These are phyloP conservation scores for Parus major DNA, from an alignment of 2,113 vertebrate species.

Conservation along the genomic window DNA sequence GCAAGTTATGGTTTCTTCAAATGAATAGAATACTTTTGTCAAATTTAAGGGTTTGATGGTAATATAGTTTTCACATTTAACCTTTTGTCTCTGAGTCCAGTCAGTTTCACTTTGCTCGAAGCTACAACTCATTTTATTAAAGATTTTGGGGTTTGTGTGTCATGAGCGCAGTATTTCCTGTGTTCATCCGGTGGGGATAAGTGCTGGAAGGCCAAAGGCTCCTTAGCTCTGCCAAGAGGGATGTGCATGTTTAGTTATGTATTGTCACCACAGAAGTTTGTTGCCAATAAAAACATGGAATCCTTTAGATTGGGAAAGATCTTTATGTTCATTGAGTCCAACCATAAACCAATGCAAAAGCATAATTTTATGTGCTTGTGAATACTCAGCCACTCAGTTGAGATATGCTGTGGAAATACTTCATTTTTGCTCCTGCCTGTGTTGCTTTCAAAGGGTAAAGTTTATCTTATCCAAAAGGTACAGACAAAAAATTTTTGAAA, in stretches of 20 bases:
- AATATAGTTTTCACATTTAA: not conserved
- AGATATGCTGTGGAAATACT: not conserved
- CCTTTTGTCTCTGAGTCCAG: not conserved
- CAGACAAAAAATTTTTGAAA: rapidly evolving
- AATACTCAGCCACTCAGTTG: not conserved
- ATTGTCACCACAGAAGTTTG: not conserved
- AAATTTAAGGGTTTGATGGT: not conserved
- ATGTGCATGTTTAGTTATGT: not conserved
- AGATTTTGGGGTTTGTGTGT: not conserved
- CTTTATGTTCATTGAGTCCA: not conserved
- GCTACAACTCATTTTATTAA: not conserved
- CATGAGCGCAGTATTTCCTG: not conserved
- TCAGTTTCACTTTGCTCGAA: not conserved
- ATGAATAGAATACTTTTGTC: not conserved
- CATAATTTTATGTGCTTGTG: not conserved
- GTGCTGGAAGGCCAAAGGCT: not conserved
- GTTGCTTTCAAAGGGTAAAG: not conserved
- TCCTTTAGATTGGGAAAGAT: not conserved
- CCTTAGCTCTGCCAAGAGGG: not conserved
- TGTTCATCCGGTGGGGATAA: not conserved
- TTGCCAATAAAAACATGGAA: not conserved
- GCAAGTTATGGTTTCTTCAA: not conserved
- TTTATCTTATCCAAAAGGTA: not conserved
- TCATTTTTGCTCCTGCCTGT: not conserved
- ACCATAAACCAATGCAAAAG: not conserved